Evolutionary conservation across 2,797 vertebrate species (phyloP), one percentile per base, ranked within the genome.

Genomic region (Diplodus puntazzo): DNA sequence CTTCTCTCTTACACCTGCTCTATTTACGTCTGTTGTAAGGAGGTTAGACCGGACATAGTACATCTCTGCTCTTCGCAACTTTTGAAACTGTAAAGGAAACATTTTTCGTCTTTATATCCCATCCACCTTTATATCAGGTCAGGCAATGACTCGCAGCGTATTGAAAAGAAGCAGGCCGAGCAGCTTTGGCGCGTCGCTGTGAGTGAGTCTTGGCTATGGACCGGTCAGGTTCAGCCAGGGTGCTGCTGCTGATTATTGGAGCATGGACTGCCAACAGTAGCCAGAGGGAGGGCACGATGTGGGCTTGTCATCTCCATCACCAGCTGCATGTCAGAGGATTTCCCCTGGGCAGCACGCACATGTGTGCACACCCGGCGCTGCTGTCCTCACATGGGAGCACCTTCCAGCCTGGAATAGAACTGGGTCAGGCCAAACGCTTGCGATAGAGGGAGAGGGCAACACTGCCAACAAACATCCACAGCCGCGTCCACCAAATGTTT

Each of bases 271-370:
- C 43, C 75, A 34, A n/a, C 73, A 43, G 25, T 53, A 49, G 84
- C 82, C 75, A 52, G 43, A 67, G 73, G 85, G 67, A 54, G 62
- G 42, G 14, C 55, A 21, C 25, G 3, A 80, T 66, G 70, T 71
- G 18, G 55, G 69, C 49, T 27, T 80, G 79, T 83, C 84, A 75
- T 80, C 55, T 85, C 86, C 75, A 87, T 88, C 76, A 81, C n/a
- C 58, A 46, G 52, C 73, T 79, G 55, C 58, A 57, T 81, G 53
- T 88, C 57, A 81, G 52, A 80, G 80, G 75, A 72, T 79, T 79
- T 66, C 79, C 75, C 59, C 45, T 46, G 65, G 87, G 83, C 69
- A 63, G 18, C 14, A 6, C 1, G 46, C 72, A 69, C 72, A n/a
- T 64, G 67, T 45, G 34, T 23, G 21, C 34, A 17, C 68, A 13